phyloP scores from a whole-genome alignment of 2,888 invertebrate species.

The Octonoba sinensis region DNA sequence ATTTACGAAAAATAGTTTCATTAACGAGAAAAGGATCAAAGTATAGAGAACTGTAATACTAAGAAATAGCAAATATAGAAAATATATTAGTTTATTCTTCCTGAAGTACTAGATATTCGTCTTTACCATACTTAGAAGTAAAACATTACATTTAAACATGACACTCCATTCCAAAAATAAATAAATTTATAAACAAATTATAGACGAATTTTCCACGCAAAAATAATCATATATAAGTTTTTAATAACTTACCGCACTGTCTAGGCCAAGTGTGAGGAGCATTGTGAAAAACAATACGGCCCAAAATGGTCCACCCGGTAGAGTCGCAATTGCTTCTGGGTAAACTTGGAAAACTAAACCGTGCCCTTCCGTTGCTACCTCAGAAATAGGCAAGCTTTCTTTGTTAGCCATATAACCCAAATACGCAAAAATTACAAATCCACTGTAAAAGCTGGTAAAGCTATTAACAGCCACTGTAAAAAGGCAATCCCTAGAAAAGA shows the following conservation, averaged over 20 bases:
- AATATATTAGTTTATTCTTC: no score
- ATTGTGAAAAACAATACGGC: slow-evolving; percentile 85
- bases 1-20: no score
- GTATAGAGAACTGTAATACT: no score
- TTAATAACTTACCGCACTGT: slow-evolving; percentile 78
- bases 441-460: slow-evolving; percentile 88
- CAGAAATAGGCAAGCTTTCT: slow-evolving; percentile 83
- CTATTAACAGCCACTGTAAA: slow-evolving; percentile 86
- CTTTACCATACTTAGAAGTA: no score
- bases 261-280: slow-evolving; percentile 84
- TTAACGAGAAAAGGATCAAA: no score
- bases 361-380: slow-evolving; percentile 69
- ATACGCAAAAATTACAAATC: slow-evolving; percentile 88
- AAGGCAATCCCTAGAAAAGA: slow-evolving; percentile 79
- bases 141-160: no score
- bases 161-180: no score
- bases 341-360: slow-evolving; percentile 79
- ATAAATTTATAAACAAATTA: no score
- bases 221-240: neutral
- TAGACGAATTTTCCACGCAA: neutral
- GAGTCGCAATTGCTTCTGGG: slow-evolving; percentile 83
- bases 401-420: slow-evolving; percentile 87
- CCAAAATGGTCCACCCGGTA: slow-evolving; percentile 83
- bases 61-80: no score
- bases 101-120: no score